Conservation (phyloP, 2,797 vertebrate genomes). For the Monodelphis domestica region DNA sequence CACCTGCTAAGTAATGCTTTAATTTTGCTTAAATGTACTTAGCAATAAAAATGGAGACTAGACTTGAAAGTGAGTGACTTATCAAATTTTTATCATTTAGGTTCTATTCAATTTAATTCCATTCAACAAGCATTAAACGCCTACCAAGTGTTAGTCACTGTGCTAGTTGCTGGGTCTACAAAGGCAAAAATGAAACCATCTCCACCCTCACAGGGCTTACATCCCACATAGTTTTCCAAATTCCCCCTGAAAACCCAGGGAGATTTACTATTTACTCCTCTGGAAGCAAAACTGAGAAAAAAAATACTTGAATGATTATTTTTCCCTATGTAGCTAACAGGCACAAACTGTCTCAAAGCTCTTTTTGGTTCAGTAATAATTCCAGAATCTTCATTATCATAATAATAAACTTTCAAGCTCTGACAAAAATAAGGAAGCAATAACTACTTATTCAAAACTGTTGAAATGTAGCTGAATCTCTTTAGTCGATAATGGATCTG, state of each 20-base stretch:
- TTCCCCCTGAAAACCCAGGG: neutral
- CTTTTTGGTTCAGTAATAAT: neutral
- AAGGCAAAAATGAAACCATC: neutral
- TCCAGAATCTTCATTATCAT: neutral
- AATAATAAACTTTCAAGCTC: neutral
- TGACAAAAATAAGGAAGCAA: neutral
- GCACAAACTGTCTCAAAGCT: neutral
- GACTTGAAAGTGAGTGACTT: slow-evolving; percentile 42
- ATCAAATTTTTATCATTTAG: neutral
- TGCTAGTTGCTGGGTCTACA: neutral
- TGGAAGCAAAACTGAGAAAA: neutral
- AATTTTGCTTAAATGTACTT: slow-evolving; percentile 55
- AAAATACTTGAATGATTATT: neutral
- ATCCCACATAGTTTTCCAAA: neutral
- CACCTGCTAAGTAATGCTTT: slow-evolving; percentile 51
- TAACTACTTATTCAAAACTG: neutral
- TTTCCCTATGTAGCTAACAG: neutral
- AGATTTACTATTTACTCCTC: neutral
- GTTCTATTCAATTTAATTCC: neutral
- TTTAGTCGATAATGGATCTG: neutral
- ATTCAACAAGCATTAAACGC: neutral
- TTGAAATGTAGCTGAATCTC: neutral
- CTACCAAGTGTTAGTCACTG: neutral
- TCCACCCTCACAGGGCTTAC: neutral
- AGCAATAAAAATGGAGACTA: slow-evolving; percentile 35